Base-by-base conservation (phyloP, 2,113 vertebrate genomes). In the Bagarius yarrelli region DNA sequence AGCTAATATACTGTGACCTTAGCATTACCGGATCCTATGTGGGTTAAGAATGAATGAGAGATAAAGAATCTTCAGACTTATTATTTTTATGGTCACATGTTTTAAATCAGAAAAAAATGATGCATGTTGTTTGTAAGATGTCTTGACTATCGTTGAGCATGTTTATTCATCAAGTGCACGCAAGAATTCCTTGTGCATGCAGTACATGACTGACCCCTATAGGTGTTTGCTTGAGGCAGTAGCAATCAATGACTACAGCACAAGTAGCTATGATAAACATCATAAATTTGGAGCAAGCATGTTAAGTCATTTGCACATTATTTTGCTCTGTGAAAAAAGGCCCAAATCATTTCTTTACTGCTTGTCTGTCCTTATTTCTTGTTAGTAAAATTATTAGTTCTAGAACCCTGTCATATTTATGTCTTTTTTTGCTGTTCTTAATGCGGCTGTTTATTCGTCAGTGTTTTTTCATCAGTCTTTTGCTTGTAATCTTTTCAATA, bases 171-270 rank as follows among this genome's bases (percentile, higher is more conserved):
- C 25, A 61, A 61, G 47, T 73, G 16, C 44, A 34, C 4, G 21
- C 4, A 25, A 40, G 36, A 8, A 55, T 75, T 50, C 36, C 19
- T 16, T 36, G 72, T 67, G 85, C 90, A 85, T 87, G 82, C 88
- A 90, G 87, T 89, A 74, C 75, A 74, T 87, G 88, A 88, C 87
- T 91, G 90, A 91, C 91, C 90, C 90, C 92, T 89, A 76, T 89
- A 87, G 91, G 90, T 71, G 63, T 32, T 0, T 3, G 2, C 4
- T 14, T 61, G 40, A 64, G 32, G 40, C 23, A 55, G 3, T 25
- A 40, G 2, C 16, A 15, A 9, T 50, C 25, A 25, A 21, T 72
- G 56, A 40, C 40, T 27, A 16, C n/a, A 44, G 34, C 34, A 57
- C 15, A 59, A 57, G 36, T 59, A 44, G 34, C 34, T 55, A 70